These are phyloP conservation scores for Tipula helvola DNA, from an alignment of 2,888 invertebrate genomes.

Conservation along the genomic window DNA sequence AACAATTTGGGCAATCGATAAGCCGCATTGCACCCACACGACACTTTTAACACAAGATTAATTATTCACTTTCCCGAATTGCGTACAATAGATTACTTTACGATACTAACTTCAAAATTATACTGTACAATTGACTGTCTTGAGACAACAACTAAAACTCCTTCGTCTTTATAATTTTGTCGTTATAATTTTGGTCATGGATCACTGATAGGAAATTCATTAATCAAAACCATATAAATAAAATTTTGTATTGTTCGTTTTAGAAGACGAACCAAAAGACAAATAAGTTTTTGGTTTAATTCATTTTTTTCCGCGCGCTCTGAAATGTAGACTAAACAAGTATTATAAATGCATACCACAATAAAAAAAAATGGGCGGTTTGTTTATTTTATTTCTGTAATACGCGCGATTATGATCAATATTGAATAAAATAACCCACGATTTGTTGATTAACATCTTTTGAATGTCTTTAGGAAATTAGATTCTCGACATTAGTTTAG, in stretches of 20 bases:
- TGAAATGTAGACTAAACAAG: background rate
- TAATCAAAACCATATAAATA: background rate
- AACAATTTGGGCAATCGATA: slow-evolving; percentile 19
- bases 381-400: background rate
- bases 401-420: background rate
- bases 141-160: background rate
- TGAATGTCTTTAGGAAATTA: background rate
- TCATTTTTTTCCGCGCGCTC: background rate
- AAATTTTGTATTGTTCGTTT: background rate
- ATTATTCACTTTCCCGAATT: background rate
- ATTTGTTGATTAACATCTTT: background rate
- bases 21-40: slow-evolving; percentile 16
- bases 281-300: background rate
- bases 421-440: background rate
- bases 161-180: background rate
- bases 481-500: background rate
- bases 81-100: background rate
- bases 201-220: background rate
- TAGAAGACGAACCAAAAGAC: background rate
- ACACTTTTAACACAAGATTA: no score
- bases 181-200: background rate
- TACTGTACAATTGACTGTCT: background rate
- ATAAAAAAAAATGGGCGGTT: background rate
- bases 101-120: background rate
- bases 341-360: background rate